These are phyloP conservation scores for Hyperoplus lanceolatus DNA, from an alignment of 2,797 vertebrate genomes.

Conservation along the genomic window DNA sequence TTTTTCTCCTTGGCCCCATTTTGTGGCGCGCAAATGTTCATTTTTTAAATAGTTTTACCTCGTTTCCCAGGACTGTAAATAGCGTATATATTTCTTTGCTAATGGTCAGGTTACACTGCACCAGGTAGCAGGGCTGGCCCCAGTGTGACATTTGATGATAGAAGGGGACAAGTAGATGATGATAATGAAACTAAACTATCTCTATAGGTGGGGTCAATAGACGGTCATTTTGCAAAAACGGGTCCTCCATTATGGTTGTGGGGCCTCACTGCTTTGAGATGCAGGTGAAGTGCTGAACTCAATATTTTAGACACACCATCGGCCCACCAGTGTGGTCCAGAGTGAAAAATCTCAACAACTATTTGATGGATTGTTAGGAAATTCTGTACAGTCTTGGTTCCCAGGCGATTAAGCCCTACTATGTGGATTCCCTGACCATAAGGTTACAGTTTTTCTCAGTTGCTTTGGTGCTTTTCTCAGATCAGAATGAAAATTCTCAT, in stretches of 20 bases:
- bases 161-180: conserved; percentile 34
- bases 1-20: conserved; percentile 80
- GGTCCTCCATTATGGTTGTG: conserved; percentile 12
- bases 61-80: conserved; percentile 62
- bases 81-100: conserved; percentile 69
- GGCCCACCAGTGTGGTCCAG: background rate
- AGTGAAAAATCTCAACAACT: background rate
- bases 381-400: background rate
- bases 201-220: conserved; percentile 21
- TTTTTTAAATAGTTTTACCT: conserved; percentile 59
- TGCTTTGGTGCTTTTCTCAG: too few species aligned
- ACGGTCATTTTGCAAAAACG: conserved; percentile 20
- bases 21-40: conserved; percentile 47
- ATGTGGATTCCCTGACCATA: too few species aligned
- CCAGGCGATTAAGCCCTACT: too few species aligned
- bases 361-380: background rate
- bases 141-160: conserved; percentile 27
- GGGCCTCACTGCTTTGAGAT: background rate
- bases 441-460: too few species aligned
- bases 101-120: conserved; percentile 68
- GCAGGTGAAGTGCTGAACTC: background rate
- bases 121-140: conserved; percentile 49
- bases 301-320: background rate
- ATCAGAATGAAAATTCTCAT: too few species aligned
- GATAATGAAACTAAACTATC: conserved; percentile 37